Conservation (phyloP, 2,888 invertebrate genomes). For the Oligia strigilis region DNA sequence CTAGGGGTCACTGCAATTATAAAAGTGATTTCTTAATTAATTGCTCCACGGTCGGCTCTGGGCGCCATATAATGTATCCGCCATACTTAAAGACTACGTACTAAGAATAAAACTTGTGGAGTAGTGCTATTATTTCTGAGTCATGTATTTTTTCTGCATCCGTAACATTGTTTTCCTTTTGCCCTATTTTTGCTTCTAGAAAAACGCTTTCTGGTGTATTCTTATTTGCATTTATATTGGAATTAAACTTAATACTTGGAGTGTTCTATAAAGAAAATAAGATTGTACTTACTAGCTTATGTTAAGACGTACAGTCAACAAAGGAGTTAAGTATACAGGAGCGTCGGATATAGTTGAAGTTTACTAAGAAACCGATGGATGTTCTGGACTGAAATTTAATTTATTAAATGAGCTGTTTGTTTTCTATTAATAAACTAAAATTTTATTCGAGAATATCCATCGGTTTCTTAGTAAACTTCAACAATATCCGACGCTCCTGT, state of each 20-base stretch:
- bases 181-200: not conserved
- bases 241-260: slow-evolving; percentile 7
- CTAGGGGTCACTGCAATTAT: slow-evolving; percentile 37
- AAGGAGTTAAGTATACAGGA: too few relatives aligned
- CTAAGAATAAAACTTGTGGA: slow-evolving; percentile 20
- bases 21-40: slow-evolving; percentile 43
- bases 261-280: not conserved
- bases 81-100: slow-evolving; percentile 34
- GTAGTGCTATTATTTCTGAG: slow-evolving; percentile 26
- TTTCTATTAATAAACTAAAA: too few relatives aligned
- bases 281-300: slow-evolving; percentile 12
- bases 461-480: too few relatives aligned
- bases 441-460: too few relatives aligned
- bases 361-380: too few relatives aligned
- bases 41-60: slow-evolving; percentile 17
- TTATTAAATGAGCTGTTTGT: too few relatives aligned
- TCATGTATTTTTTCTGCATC: slow-evolving; percentile 26
- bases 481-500: too few relatives aligned
- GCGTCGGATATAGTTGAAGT: too few relatives aligned
- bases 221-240: slow-evolving; percentile 27
- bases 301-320: too few relatives aligned
- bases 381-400: too few relatives aligned
- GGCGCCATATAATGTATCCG: slow-evolving; percentile 41
- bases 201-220: not conserved
- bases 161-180: slow-evolving; percentile 5